Evolutionary conservation across 2,113 vertebrate species (phyloP).

Genomic region (Anser cygnoides): DNA sequence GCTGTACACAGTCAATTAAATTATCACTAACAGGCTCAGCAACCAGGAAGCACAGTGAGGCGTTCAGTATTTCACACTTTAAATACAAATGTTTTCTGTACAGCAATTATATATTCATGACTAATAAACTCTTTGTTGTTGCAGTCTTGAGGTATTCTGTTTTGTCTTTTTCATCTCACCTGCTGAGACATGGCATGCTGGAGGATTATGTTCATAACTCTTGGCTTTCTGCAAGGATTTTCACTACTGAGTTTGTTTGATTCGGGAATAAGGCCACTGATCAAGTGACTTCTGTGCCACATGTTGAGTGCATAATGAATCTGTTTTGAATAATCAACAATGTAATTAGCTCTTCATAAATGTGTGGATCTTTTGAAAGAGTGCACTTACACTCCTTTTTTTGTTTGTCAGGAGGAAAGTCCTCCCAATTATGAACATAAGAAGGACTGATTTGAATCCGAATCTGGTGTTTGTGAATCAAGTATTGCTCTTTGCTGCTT

Average conservation of each 20-base stretch:
- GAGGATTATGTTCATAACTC: not conserved
- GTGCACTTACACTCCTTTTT: not conserved
- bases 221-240: slow-evolving; percentile 4
- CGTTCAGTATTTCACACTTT: not conserved
- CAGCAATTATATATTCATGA: slow-evolving; percentile 21
- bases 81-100: slow-evolving; percentile 43
- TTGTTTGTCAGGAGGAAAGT: not conserved
- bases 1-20: slow-evolving; percentile 30
- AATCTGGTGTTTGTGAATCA: not conserved
- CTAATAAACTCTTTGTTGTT: slow-evolving; percentile 56
- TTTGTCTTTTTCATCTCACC: slow-evolving; percentile 26
- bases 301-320: slow-evolving; percentile 20
- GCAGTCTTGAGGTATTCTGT: not conserved
- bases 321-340: not conserved
- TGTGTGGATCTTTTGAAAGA: not conserved
- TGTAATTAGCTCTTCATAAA: slow-evolving; percentile 21
- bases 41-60: not conserved
- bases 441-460: not conserved
- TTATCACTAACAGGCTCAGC: slow-evolving; percentile 3
- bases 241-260: not conserved
- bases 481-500: not conserved
- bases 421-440: not conserved
- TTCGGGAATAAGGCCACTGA: not conserved
- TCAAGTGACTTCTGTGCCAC: not conserved
- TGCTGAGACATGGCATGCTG: not conserved